phyloP scores from a whole-genome alignment of 2,888 invertebrate species.

The Rhagonycha lutea region DNA sequence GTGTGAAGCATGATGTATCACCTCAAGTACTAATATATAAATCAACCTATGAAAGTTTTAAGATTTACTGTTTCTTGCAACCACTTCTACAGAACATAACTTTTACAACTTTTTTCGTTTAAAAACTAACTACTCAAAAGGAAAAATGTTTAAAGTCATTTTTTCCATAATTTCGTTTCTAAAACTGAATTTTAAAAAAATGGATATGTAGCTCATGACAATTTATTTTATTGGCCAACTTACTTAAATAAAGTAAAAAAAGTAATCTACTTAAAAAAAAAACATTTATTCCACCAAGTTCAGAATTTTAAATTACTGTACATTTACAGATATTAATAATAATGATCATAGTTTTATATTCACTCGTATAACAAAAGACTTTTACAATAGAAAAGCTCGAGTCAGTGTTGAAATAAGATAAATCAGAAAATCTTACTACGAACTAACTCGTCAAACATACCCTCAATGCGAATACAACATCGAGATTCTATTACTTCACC shows the following conservation, averaged over 20 bases:
- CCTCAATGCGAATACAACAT: conserved; percentile 34
- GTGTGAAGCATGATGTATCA: conserved; percentile 22
- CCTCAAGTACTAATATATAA: conserved; percentile 25
- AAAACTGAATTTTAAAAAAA: background rate
- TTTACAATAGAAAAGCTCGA: background rate
- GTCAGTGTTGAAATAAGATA: conserved; percentile 5
- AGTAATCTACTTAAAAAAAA: background rate
- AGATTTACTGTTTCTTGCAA: conserved; percentile 23
- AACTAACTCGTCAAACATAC: conserved; percentile 16
- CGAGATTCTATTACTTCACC: conserved; percentile 41
- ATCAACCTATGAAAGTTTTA: conserved; percentile 24
- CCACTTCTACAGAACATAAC: conserved; percentile 21
- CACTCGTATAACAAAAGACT: background rate
- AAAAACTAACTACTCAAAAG: conserved; percentile 11
- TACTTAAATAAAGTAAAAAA: background rate
- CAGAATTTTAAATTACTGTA: background rate
- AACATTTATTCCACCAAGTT: background rate
- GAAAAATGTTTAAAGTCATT: background rate
- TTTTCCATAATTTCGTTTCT: background rate
- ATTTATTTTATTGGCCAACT: background rate
- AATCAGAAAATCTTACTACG: conserved; percentile 5
- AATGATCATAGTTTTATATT: background rate
- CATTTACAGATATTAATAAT: background rate
- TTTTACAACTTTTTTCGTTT: conserved; percentile 19
- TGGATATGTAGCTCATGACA: background rate